Percentiles rank a stretch among this genome's conserved stretches.
These are phyloP conservation scores for Parnassius mnemosyne DNA, from an alignment of 2,888 invertebrate species.

Conservation along the genomic window DNA sequence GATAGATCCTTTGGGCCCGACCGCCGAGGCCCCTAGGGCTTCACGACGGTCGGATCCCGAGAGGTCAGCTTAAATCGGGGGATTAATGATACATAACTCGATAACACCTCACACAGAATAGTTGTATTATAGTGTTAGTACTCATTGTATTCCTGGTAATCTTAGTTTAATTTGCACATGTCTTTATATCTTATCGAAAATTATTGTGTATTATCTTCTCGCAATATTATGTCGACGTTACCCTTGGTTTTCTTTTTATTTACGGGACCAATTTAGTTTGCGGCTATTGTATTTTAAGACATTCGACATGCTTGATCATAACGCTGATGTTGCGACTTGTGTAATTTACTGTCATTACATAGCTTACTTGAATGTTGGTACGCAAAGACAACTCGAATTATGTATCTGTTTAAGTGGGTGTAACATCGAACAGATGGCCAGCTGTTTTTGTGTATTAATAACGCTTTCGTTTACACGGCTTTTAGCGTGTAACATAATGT, in stretches of 20 bases:
- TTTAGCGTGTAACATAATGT: conserved; percentile 5
- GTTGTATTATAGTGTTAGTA: conserved; percentile 18
- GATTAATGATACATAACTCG: conserved; percentile 20
- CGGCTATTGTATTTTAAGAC: not conserved
- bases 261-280: conserved; percentile 4
- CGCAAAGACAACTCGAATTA: conserved; percentile 2
- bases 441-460: conserved; percentile 5
- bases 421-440: not conserved
- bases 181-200: not conserved
- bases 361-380: conserved; percentile 6
- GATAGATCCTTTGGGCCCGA: conserved; percentile 13
- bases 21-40: not conserved
- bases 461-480: conserved; percentile 2
- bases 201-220: not conserved
- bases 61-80: conserved; percentile 17
- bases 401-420: not conserved
- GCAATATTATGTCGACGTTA: not conserved
- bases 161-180: not conserved
- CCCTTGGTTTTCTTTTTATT: not conserved
- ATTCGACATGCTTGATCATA: not conserved
- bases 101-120: conserved; percentile 22
- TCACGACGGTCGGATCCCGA: conserved; percentile 2
- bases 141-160: conserved; percentile 1
- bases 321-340: not conserved
- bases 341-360: conserved; percentile 2